phyloP scores from a whole-genome alignment of 2,113 vertebrate genomes.

The Sigmodon hispidus region DNA sequence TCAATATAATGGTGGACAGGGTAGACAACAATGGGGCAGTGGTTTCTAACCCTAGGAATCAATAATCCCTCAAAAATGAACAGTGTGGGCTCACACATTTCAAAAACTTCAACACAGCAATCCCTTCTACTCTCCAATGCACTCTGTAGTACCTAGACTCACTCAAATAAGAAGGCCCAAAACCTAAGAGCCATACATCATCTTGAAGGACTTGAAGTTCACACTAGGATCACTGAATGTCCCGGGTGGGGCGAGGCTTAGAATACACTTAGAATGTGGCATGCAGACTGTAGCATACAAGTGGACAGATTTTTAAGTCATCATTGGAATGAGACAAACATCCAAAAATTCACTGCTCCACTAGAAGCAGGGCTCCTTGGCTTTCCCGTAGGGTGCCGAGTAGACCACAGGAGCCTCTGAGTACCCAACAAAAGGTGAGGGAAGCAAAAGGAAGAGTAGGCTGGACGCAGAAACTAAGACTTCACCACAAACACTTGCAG shows the following conservation, averaged over 20 bases:
- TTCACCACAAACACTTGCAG: not conserved
- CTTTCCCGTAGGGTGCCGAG: not conserved
- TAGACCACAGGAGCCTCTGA: not conserved
- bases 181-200: not conserved
- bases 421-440: fast-evolving
- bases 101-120: not conserved
- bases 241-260: not conserved
- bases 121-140: not conserved
- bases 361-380: not conserved
- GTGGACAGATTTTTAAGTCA: not conserved
- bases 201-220: not conserved
- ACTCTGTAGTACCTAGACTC: not conserved
- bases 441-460: not conserved
- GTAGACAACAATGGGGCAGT: fast-evolving
- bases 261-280: not conserved
- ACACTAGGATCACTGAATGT: not conserved
- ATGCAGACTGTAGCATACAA: not conserved
- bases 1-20: not conserved
- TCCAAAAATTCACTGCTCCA: not conserved
- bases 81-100: not conserved
- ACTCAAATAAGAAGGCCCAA: not conserved
- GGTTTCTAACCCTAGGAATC: not conserved
- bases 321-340: not conserved
- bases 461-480: not conserved
- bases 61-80: not conserved